A percentile compares a stretch with the other conserved stretches of the same genome.
These are phyloP conservation scores for Pavo muticus DNA, from an alignment of 2,113 vertebrate genomes.

Conservation along the genomic window DNA sequence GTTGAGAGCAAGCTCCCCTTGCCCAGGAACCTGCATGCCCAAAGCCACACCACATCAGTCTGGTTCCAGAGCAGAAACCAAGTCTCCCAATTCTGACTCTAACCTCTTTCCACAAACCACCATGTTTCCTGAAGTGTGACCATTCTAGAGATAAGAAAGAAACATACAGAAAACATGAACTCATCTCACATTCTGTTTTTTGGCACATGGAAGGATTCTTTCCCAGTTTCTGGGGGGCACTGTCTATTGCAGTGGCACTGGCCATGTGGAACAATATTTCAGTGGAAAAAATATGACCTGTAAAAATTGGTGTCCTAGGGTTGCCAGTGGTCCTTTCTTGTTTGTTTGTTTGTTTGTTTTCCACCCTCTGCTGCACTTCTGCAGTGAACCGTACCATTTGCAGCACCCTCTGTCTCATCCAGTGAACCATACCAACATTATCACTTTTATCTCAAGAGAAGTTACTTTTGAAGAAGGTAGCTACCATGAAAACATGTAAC, in stretches of 20 bases:
- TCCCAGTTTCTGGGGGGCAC: background rate
- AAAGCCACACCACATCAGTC: background rate
- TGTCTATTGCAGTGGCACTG: fast-evolving
- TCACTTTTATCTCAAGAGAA: background rate
- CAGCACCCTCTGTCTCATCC: too few relatives aligned
- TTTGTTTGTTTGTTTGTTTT: background rate
- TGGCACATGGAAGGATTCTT: background rate
- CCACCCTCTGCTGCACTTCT: background rate
- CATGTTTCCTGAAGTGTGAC: background rate
- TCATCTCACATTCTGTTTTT: background rate
- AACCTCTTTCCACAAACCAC: background rate
- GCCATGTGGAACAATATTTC: background rate
- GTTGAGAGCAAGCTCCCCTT: background rate
- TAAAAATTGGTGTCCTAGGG: background rate
- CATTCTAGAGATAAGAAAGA: background rate
- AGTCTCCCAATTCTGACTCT: background rate
- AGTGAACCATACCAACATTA: background rate
- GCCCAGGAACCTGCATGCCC: background rate
- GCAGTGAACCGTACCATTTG: background rate
- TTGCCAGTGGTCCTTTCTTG: background rate
- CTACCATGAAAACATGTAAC: background rate
- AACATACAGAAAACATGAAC: background rate
- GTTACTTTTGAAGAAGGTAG: background rate
- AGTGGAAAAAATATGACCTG: background rate
- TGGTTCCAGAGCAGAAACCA: background rate